Percentiles rank a stretch among this genome's conserved stretches.
These are phyloP conservation scores for Drosophila pseudotalamancana DNA, from an alignment of 2,888 invertebrate species.

Conservation along the genomic window DNA sequence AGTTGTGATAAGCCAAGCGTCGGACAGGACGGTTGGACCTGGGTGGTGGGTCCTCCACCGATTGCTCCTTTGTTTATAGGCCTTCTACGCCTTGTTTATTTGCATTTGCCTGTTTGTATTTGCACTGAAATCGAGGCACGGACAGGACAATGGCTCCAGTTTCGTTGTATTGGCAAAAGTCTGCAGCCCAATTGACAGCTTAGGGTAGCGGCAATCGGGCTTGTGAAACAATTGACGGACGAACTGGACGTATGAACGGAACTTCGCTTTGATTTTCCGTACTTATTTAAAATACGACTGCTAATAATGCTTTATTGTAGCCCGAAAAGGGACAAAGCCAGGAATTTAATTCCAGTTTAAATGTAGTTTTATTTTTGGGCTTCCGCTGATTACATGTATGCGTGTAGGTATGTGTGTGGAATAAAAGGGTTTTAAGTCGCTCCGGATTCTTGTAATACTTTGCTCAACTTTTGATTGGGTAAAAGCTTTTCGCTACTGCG, in stretches of 20 bases:
- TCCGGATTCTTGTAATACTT: conserved; percentile 17
- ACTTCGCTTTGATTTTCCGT: conserved; percentile 37
- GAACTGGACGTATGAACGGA: conserved; percentile 50
- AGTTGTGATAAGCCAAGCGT: conserved; percentile 75
- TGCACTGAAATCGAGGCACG: conserved; percentile 77
- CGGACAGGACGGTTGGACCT: conserved; percentile 18
- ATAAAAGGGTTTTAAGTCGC: conserved; percentile 33
- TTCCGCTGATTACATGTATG: background rate
- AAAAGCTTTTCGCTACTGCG: background rate
- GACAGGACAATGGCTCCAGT: conserved; percentile 32
- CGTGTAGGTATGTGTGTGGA: background rate
- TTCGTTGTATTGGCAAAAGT: conserved; percentile 71
- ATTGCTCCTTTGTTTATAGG: conserved; percentile 76
- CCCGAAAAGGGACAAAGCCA: conserved; percentile 22
- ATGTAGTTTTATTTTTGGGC: conserved; percentile 43
- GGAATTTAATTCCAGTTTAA: conserved; percentile 50
- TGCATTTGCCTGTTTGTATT: conserved; percentile 77
- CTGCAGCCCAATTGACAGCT: conserved; percentile 73
- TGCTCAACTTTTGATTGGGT: conserved; percentile 29
- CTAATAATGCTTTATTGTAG: conserved; percentile 56
- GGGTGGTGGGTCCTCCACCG: conserved; percentile 33
- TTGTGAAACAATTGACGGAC: conserved; percentile 58
- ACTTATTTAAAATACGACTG: conserved; percentile 51
- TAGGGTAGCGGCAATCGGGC: conserved; percentile 26
- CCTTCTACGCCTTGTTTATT: conserved; percentile 71